Base-by-base conservation (phyloP, 2,113 vertebrate genomes). In the Cochlearius cochlearius region DNA sequence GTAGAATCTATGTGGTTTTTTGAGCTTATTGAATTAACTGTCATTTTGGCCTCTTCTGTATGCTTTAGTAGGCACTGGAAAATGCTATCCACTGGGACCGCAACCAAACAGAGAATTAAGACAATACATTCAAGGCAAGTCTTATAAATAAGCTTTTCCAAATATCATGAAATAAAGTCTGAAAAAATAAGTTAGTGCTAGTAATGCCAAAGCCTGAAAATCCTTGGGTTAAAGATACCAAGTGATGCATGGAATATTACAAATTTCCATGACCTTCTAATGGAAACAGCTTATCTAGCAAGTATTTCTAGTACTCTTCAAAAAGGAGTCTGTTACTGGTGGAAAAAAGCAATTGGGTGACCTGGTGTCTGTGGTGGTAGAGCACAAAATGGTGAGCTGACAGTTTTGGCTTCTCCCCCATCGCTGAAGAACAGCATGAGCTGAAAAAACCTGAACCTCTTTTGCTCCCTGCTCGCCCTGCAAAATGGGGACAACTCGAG, bases 101-200 rank as follows among this genome's bases (percentile, higher is more conserved):
- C 43, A 83, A 93, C 45, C 77, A 94, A 92, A 69, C 2, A 80
- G 19, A 92, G 63, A 94, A 85, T 92, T 85, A 93, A 96, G 94
- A 90, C 66, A 96, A 77, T 74, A 53, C 29, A 64, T 91, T 94
- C 58, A 77, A 85, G 50, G 26, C 32, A 92, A 77, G 50, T 55
- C 68, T 78, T 78, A 80, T 68, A 79, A 85, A 95, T 90, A 94
- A 63, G 11, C 10, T 91, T 92, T 91, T 91, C 76, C 77, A 92
- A 84, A 82, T 86, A 85, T 83, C n/a, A 30, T 60, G 19, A 88
- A 95, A 91, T 92, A 62, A 89, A 21, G 13, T 73, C 71, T 91
- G 75, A 86, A 92, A 94, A 92, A 83, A 76, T n/a, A 87, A 90
- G 67, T 85, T 88, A 62, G 11, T 83, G 23, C 11, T 83, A 82